Base-by-base conservation (phyloP, 2,888 invertebrate genomes). In the Emmelina monodactyla region DNA sequence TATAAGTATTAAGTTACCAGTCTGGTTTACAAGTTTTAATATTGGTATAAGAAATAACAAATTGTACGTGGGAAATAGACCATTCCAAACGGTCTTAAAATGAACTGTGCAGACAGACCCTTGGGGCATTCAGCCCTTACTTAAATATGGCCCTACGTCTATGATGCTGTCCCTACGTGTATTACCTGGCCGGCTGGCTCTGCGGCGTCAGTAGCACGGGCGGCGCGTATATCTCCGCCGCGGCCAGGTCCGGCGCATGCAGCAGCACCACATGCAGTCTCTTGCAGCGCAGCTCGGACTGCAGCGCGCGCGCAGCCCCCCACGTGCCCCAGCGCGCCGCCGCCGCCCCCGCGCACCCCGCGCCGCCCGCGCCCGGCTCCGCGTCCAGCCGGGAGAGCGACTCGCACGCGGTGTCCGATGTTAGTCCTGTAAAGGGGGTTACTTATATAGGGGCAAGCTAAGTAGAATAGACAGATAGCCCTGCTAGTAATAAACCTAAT, bases 291-390 rank as follows among this genome's bases (percentile, higher is more conserved):
- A 91, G 67, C 46, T 89, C 87, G 29, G 85, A 79, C 19, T 89
- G 80, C 41, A 92, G 63, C 4, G 90, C 89, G 19, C 86, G 84
- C 40, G 89, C 89, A 3, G 90, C 91, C 37, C 91, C 91, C 69
- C 90, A 89, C 11, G 91, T 90, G 5, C 91, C 91, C 64, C 88
- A 88, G 22, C 89, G 82, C 0, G 85, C 87, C 1, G 85, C 85
- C 1, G 81, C 80, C 1, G 75, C 72, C 11, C 69, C 72, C 1
- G 78, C 80, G 42, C 57, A 55, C 12, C 56, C 55, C 39, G 76
- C 76, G 4, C 62, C 53, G 7, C 49, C 43, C 14, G 65, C 19
- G 25, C 25, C 25, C 6, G 3, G 71, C 3, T 54, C 55, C 1
- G 42, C 48, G 19, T 66, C 70, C 2, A 54, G 41, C 2, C 66